Conservation (phyloP, 2,113 vertebrate genomes). For the Uropsilus gracilis region DNA sequence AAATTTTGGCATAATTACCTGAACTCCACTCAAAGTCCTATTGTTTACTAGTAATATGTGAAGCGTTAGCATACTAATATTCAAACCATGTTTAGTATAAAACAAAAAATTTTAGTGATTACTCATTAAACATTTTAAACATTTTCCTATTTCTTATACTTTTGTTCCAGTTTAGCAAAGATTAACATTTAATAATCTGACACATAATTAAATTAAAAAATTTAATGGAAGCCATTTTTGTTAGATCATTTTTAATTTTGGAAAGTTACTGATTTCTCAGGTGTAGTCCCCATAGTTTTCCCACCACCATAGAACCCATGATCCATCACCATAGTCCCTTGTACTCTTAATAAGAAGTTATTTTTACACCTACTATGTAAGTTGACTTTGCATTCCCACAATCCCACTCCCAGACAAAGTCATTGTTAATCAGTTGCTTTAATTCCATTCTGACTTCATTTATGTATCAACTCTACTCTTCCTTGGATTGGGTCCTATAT, state of each 20-base stretch:
- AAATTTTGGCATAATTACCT: not conserved
- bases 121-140: not conserved
- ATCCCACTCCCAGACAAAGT: not conserved
- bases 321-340: too few species aligned
- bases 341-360: not conserved
- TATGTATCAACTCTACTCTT: constrained; percentile 21
- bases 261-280: too few species aligned
- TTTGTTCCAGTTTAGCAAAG: constrained; percentile 18
- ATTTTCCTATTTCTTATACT: not conserved
- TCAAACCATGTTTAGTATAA: not conserved
- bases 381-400: not conserved
- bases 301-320: too few species aligned
- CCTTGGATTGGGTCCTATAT: not conserved
- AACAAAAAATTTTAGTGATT: not conserved
- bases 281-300: too few species aligned
- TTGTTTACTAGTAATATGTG: not conserved
- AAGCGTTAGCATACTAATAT: not conserved
- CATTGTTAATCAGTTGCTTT: not conserved
- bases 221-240: not conserved
- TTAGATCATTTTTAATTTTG: too few species aligned
- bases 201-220: not conserved
- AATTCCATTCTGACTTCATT: not conserved
- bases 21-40: constrained; percentile 2
- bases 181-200: not conserved
- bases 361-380: constrained; percentile 8